phyloP scores from a whole-genome alignment of 2,797 vertebrate species.

The Galaxias olidus region DNA sequence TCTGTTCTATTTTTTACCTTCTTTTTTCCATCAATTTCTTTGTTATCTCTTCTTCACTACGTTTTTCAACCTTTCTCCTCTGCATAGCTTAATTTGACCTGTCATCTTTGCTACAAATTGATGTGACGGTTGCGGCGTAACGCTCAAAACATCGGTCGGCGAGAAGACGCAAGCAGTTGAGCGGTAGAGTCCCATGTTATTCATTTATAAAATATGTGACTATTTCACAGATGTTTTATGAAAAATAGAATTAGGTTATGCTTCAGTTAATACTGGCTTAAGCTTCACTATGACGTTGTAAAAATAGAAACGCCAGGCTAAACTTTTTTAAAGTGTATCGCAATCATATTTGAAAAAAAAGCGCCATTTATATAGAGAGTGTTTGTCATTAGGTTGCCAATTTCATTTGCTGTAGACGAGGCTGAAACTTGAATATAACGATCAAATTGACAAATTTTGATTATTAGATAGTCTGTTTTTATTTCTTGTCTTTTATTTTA shows the following conservation, averaged over 20 bases:
- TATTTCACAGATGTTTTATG: constrained; percentile 81
- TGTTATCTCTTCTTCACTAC: constrained; percentile 6
- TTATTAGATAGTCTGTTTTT: too few relatives aligned
- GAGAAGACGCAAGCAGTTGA: constrained; percentile 13
- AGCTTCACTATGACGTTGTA: constrained; percentile 78
- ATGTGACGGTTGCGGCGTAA: too few relatives aligned
- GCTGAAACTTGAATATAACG: too few relatives aligned
- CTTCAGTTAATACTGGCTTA: too few relatives aligned
- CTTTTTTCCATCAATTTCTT: constrained; percentile 38
- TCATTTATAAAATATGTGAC: constrained; percentile 76
- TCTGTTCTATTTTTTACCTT: neutral
- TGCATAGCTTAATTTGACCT: neutral
- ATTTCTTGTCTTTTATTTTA: too few relatives aligned
- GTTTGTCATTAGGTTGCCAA: constrained; percentile 79
- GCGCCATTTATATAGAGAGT: constrained; percentile 78
- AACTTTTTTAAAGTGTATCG: constrained; percentile 85
- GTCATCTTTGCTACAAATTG: neutral
- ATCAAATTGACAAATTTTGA: too few relatives aligned
- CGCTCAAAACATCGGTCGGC: constrained; percentile 18
- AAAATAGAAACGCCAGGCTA: constrained; percentile 59
- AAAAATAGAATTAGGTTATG: constrained; percentile 83
- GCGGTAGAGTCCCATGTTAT: constrained; percentile 55
- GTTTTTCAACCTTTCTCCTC: constrained; percentile 29
- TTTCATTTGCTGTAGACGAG: constrained; percentile 50
- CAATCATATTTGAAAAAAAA: constrained; percentile 83